These are phyloP conservation scores for Erannis defoliaria DNA, from an alignment of 2,888 invertebrate species.

Conservation along the genomic window DNA sequence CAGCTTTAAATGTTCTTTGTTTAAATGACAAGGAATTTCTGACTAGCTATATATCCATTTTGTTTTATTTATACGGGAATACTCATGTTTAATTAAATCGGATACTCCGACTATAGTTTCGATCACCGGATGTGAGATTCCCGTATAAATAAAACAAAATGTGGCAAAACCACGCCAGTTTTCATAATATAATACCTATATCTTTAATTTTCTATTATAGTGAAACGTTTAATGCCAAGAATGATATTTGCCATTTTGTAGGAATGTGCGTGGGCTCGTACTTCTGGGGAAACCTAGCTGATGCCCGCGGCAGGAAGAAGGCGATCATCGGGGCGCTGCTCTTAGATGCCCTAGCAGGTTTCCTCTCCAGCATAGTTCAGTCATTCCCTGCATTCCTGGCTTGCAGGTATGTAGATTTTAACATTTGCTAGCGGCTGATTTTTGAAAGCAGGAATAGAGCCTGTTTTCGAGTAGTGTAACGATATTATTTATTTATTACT, in stretches of 20 bases:
- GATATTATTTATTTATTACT: too few species aligned
- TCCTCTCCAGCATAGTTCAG: conserved; percentile 85
- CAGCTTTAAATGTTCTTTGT: too few species aligned
- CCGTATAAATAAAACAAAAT: too few species aligned
- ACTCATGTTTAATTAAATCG: too few species aligned
- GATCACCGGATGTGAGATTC: too few species aligned
- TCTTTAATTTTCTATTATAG: too few species aligned
- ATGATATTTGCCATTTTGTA: conserved; percentile 50
- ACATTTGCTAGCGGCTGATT: neutral
- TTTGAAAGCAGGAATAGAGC: neutral
- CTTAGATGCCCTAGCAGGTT: conserved; percentile 86
- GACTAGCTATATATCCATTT: too few species aligned
- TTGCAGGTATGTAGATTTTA: conserved; percentile 75
- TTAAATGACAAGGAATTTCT: too few species aligned
- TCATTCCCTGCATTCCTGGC: conserved; percentile 86
- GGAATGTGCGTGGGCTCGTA: conserved; percentile 90
- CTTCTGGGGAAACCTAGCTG: conserved; percentile 91
- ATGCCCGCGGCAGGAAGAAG: conserved; percentile 88
- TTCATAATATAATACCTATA: too few species aligned
- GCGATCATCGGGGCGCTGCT: conserved; percentile 88
- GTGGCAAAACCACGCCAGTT: too few species aligned
- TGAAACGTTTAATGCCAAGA: neutral
- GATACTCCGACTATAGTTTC: too few species aligned
- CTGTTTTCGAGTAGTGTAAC: neutral
- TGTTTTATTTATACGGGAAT: too few species aligned